A percentile compares a stretch with the other conserved stretches of the same genome.
These are phyloP conservation scores for Holotrichia oblita DNA, from an alignment of 1,140 invertebrate species.

Conservation along the genomic window DNA sequence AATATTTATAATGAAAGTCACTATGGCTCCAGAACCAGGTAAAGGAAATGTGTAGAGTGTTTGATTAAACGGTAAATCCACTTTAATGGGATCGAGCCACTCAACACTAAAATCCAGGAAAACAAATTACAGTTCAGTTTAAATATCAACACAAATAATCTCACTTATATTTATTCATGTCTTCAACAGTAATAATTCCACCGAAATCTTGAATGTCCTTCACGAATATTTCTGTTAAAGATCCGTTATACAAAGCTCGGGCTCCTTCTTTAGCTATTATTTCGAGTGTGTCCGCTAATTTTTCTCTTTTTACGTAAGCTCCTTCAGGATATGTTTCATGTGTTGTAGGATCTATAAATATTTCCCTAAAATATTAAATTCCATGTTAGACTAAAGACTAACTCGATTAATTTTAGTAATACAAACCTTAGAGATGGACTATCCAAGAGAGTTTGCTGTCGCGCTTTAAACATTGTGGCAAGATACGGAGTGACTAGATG, in stretches of 20 bases:
- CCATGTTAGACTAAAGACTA: slow-evolving; percentile 4
- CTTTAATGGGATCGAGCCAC: slow-evolving; percentile 70
- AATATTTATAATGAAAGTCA: slow-evolving; percentile 87
- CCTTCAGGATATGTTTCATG: slow-evolving; percentile 71
- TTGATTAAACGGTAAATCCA: slow-evolving; percentile 66
- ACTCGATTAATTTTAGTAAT: slow-evolving; percentile 29
- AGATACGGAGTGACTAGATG: slow-evolving; percentile 41
- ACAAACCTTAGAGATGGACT: slow-evolving; percentile 72
- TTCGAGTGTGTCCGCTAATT: slow-evolving; percentile 78
- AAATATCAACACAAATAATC: slow-evolving; percentile 8
- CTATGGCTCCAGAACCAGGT: slow-evolving; percentile 82
- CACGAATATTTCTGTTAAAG: slow-evolving; percentile 71
- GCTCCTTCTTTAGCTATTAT: slow-evolving; percentile 74
- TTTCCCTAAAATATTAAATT: slow-evolving; percentile 62
- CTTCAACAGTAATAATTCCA: slow-evolving; percentile 76
- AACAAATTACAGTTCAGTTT: too few species aligned
- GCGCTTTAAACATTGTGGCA: slow-evolving; percentile 67
- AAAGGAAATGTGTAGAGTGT: slow-evolving; percentile 79
- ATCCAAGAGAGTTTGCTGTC: slow-evolving; percentile 67
- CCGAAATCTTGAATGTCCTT: slow-evolving; percentile 74
- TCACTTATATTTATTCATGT: slow-evolving; percentile 75
- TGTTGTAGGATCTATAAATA: slow-evolving; percentile 74
- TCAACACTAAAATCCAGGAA: slow-evolving; percentile 66
- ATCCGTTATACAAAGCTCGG: slow-evolving; percentile 72
- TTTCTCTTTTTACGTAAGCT: slow-evolving; percentile 74